A percentile compares a stretch with the other conserved stretches of the same genome.
Evolutionary conservation across 92 coral and sea anemone genomes (phyloP).

Genomic region (Epizoanthus stellaris): DNA sequence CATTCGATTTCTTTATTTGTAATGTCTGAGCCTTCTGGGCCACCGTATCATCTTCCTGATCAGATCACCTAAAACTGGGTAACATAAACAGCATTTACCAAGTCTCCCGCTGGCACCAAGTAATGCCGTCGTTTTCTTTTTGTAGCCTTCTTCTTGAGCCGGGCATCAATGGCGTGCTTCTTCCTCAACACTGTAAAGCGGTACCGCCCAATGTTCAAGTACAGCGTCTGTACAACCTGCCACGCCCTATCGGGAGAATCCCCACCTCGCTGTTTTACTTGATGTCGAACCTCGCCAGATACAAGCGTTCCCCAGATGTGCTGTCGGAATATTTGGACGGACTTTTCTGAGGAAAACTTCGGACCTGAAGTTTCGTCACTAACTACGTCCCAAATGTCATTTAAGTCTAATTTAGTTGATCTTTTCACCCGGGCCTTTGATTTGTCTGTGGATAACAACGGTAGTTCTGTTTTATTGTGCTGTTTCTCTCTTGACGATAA

Average conservation of each 20-base stretch:
- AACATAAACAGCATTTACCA: constrained; percentile 1
- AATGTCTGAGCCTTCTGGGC: no score
- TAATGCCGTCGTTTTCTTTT: constrained; percentile 4
- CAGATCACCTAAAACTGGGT: background rate
- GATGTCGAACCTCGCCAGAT: background rate
- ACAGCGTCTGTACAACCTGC: constrained; percentile 23
- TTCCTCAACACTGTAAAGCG: constrained; percentile 36
- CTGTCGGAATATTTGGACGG: constrained; percentile 21
- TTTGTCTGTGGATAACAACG: background rate
- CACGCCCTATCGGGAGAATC: background rate
- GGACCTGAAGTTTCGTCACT: constrained; percentile 18
- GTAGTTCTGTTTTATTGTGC: background rate
- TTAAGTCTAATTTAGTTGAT: background rate
- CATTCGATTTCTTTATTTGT: no score
- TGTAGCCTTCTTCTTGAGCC: constrained; percentile 1
- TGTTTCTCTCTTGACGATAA: constrained; percentile 2
- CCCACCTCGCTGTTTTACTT: background rate
- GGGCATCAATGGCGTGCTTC: background rate
- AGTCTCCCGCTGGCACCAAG: constrained; percentile 26
- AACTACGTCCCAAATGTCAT: constrained; percentile 29
- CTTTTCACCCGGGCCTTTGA: background rate
- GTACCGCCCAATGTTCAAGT: constrained; percentile 27
- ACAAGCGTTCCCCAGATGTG: constrained; percentile 7
- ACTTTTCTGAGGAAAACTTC: background rate
- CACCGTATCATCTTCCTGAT: background rate